Evolutionary conservation across 1,140 invertebrate species (phyloP), one percentile per base, ranked within the genome.

Genomic region (Acromyrmex charruanus): DNA sequence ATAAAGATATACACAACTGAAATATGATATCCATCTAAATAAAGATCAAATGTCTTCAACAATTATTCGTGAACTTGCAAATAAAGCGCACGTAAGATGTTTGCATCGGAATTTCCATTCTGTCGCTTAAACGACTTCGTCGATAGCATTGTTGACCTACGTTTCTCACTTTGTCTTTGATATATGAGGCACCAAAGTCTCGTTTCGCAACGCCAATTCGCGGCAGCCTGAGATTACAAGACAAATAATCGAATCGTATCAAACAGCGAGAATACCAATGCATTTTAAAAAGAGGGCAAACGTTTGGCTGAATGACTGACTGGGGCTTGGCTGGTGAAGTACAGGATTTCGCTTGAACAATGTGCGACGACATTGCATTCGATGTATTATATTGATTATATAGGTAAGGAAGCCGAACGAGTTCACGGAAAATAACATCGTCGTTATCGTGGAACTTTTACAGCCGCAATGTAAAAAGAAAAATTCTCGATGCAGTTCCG

Each of bases 401-500:
- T 4, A 44, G 39, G 49, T 21, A 53, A 65, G 18, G 25, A 79
- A 51, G 9, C 28, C 25, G 55, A 72, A 35, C 1, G 25, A 44
- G 53, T 31, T 31, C 68, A 39, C 53, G 68, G 53, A 51, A 61
- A 71, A 58, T 71, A 10, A 6, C 49, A 25, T 82, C 25, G 68
- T 25, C 18, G 16, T 21, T 74, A 84, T 84, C 68, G 66, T n/a
- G 69, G 7, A 21, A 59, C 53, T 84, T 74, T 74, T 51, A 51
- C 69, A 51, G 55, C 80, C 80, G 80, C 55, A 31, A 21, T 21
- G 14, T 74, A 75, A 84, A 84, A 61, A 63, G 80, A 61, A 51
- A 71, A 81, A 69, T 69, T 14, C 2, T 2, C 61, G 10, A 7
- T 28, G 18, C 61, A 35, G 63, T 66, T 79, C 53, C 7, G 3